A percentile compares a stretch with the other conserved stretches of the same genome.
These are phyloP conservation scores for Harpagifer antarcticus DNA, from an alignment of 2,797 vertebrate genomes.

Conservation along the genomic window DNA sequence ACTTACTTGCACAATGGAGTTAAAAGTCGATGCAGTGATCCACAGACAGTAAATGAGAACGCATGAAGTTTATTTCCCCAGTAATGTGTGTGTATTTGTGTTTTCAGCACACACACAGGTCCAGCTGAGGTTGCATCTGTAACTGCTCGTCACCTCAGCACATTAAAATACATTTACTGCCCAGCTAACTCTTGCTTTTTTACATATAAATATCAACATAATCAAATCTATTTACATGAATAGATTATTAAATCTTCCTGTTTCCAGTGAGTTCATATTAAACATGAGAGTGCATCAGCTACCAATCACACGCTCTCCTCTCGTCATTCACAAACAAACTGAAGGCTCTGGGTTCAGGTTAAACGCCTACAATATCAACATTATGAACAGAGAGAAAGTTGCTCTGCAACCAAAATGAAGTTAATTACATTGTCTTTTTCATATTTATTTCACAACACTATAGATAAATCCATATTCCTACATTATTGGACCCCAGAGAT, in stretches of 20 bases:
- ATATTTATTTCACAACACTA: slow-evolving; percentile 70
- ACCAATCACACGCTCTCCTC: slow-evolving; percentile 47
- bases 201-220: slow-evolving; percentile 86
- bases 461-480: slow-evolving; percentile 56
- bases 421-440: slow-evolving; percentile 77
- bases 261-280: slow-evolving; percentile 82
- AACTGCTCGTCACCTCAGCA: slow-evolving; percentile 65
- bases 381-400: slow-evolving; percentile 85
- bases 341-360: slow-evolving; percentile 87
- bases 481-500: slow-evolving; percentile 43
- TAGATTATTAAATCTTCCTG: slow-evolving; percentile 71
- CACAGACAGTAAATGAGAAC: slow-evolving; percentile 67
- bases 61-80: slow-evolving; percentile 54
- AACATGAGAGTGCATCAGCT: slow-evolving; percentile 56
- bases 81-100: slow-evolving; percentile 16
- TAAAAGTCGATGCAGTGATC: slow-evolving; percentile 69
- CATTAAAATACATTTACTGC: slow-evolving; percentile 69
- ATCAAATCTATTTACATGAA: slow-evolving; percentile 83
- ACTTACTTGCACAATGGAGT: slow-evolving; percentile 79
- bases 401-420: slow-evolving; percentile 92
- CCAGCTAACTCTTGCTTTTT: slow-evolving; percentile 57
- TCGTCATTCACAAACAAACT: slow-evolving; percentile 71
- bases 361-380: slow-evolving; percentile 85
- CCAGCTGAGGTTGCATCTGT: slow-evolving; percentile 63
- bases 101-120: slow-evolving; percentile 44